A percentile compares a stretch with the other conserved stretches of the same genome.
Conservation (phyloP, 2,888 invertebrate genomes). For the Dyspetes luteomarginatus region DNA sequence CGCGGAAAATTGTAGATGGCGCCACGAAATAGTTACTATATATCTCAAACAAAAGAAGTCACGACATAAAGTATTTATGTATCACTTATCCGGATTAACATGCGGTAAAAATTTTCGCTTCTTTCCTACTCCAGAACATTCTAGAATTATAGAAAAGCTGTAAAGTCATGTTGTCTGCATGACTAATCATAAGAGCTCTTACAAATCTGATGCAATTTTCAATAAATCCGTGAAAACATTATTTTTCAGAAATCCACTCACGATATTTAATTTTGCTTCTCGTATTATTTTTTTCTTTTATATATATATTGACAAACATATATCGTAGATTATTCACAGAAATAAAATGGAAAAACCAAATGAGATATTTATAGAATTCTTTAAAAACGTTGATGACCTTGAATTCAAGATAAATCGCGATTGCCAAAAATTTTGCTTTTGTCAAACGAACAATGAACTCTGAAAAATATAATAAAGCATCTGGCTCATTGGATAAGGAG, state of each 20-base stretch:
- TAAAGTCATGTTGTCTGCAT: slow-evolving; percentile 37
- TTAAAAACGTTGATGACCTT: too few species aligned
- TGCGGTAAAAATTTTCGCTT: slow-evolving; percentile 2
- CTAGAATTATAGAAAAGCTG: slow-evolving; percentile 9
- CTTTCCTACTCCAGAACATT: slow-evolving; percentile 18
- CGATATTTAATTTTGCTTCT: too few species aligned
- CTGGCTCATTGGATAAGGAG: too few species aligned
- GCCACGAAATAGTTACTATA: slow-evolving; percentile 11
- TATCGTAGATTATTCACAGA: too few species aligned
- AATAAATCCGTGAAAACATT: slow-evolving; percentile 31
- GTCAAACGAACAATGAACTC: too few species aligned
- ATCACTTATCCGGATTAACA: slow-evolving; percentile 16
- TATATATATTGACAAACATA: too few species aligned
- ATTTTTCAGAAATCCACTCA: too few species aligned
- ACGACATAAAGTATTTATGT: slow-evolving; percentile 4
- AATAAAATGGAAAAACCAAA: neutral
- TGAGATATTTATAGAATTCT: slow-evolving; percentile 22
- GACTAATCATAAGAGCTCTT: slow-evolving; percentile 29
- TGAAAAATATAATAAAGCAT: too few species aligned
- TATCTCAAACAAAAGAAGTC: slow-evolving; percentile 44
- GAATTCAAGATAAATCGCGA: too few species aligned
- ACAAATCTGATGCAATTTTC: slow-evolving; percentile 49
- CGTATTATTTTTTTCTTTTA: neutral
- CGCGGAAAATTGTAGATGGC: slow-evolving; percentile 22
- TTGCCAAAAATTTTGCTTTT: neutral